These are phyloP conservation scores for Stigmatopora argus DNA, from an alignment of 2,113 vertebrate genomes.

Conservation along the genomic window DNA sequence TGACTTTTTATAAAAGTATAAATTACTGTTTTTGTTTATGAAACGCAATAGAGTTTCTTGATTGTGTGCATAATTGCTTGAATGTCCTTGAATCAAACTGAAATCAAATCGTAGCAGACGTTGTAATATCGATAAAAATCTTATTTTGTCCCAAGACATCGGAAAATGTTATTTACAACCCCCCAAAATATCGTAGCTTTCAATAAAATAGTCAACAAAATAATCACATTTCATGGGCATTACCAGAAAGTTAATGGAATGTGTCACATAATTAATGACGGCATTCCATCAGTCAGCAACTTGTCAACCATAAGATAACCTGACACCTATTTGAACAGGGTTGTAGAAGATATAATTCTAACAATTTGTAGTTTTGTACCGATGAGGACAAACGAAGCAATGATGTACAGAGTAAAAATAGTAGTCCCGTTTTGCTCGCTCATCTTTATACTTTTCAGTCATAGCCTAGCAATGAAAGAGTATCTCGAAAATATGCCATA, in stretches of 20 bases:
- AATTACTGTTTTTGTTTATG: no score
- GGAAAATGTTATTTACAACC: no score
- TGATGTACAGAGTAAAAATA: slow-evolving; percentile 12
- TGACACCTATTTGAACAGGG: neutral
- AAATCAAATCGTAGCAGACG: no score
- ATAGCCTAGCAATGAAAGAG: slow-evolving; percentile 27
- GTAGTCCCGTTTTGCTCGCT: slow-evolving; percentile 28
- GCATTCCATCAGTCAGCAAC: slow-evolving; percentile 1
- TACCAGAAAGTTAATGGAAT: neutral
- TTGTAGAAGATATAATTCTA: neutral
- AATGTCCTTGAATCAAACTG: no score
- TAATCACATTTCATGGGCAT: neutral
- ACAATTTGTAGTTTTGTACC: neutral
- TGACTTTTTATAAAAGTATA: no score
- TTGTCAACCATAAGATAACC: neutral
- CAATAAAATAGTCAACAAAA: neutral
- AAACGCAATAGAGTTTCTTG: no score
- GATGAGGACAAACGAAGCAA: neutral
- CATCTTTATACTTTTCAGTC: slow-evolving; percentile 32
- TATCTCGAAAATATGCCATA: slow-evolving; percentile 47
- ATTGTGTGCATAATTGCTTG: no score
- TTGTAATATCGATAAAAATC: no score
- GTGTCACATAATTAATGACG: neutral
- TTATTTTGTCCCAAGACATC: no score
- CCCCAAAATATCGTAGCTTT: neutral